A percentile compares a stretch with the other conserved stretches of the same genome.
These are phyloP conservation scores for Pitta sordida DNA, from an alignment of 2,113 vertebrate genomes.

Conservation along the genomic window DNA sequence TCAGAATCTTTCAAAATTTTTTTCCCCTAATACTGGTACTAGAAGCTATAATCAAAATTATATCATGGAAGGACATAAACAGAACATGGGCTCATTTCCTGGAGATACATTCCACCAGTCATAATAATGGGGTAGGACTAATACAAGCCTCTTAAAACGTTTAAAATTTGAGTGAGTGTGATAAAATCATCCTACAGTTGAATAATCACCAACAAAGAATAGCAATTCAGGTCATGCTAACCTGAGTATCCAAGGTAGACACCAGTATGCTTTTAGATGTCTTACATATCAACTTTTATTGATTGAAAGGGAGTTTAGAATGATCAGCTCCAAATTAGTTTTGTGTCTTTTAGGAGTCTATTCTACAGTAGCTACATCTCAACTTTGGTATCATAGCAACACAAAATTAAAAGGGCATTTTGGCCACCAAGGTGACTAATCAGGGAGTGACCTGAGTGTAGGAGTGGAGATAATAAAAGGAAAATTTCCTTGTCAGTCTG, in stretches of 20 bases:
- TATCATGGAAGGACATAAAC: neutral
- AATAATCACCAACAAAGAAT: neutral
- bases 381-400: neutral
- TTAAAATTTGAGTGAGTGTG: neutral
- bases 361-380: neutral
- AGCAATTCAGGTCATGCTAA: neutral
- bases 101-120: neutral
- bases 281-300: neutral
- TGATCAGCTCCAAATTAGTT: neutral
- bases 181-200: neutral
- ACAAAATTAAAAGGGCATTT: neutral
- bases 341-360: neutral
- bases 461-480: neutral
- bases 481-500: neutral
- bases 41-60: neutral
- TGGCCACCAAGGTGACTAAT: neutral
- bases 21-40: neutral
- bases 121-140: neutral
- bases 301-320: neutral
- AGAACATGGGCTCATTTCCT: neutral
- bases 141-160: neutral
- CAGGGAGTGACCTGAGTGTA: neutral
- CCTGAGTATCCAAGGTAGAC: neutral
- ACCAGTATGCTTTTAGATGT: neutral
- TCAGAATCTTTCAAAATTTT: neutral